Evolutionary conservation across 2,113 vertebrate species (phyloP).

Genomic region (Penelope pileata): DNA sequence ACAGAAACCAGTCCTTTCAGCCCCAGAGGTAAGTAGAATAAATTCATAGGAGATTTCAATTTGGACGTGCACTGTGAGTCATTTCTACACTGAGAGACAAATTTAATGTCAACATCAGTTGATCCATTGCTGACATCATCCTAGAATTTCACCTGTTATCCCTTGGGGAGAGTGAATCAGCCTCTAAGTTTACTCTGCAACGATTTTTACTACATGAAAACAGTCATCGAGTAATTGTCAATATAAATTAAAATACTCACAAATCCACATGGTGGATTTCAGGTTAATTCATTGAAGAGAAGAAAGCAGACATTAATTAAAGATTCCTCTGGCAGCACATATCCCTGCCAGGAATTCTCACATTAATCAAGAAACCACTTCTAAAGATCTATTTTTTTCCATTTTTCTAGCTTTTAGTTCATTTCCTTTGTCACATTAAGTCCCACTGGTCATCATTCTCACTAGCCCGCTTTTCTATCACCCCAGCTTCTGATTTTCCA

Average conservation of each 20-base stretch:
- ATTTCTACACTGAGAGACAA: neutral
- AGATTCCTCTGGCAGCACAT: neutral
- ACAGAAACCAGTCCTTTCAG: neutral
- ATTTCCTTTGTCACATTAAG: neutral
- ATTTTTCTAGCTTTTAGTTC: neutral
- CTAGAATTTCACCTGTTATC: constrained; percentile 20
- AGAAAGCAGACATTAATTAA: constrained; percentile 16
- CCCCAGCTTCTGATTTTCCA: neutral
- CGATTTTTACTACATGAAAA: constrained; percentile 31
- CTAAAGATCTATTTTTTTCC: neutral
- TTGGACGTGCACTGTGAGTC: constrained; percentile 1
- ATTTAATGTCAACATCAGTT: constrained; percentile 19
- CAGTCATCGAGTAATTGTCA: neutral
- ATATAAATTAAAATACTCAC: neutral
- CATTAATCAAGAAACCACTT: neutral
- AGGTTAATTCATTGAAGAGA: neutral
- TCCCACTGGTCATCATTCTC: neutral
- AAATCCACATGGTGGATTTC: neutral
- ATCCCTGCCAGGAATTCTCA: neutral
- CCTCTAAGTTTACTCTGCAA: neutral
- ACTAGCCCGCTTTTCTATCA: neutral
- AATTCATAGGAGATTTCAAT: constrained; percentile 21
- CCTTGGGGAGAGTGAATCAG: neutral
- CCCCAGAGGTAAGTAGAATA: constrained; percentile 1
- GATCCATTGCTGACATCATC: constrained; percentile 20